Conservation (phyloP, 2,797 vertebrate genomes). For the Otus scops region DNA sequence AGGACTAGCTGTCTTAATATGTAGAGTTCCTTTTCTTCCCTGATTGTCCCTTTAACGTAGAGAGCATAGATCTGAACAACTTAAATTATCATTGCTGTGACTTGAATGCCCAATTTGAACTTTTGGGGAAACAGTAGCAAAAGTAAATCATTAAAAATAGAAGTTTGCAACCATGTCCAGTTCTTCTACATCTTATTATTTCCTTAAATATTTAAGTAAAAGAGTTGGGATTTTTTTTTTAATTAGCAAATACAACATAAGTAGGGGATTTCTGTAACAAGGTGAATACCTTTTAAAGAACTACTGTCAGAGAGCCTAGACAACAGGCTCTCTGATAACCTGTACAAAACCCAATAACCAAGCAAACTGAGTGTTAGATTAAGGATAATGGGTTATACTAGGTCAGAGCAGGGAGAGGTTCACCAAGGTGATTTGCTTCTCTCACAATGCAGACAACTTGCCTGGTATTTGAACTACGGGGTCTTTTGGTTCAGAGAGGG, state of each 20-base stretch:
- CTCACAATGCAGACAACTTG: background rate
- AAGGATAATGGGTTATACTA: accelerated
- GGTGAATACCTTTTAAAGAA: background rate
- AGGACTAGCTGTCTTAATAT: background rate
- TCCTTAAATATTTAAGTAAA: background rate
- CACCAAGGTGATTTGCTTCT: background rate
- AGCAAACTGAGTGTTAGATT: accelerated
- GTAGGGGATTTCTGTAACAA: background rate
- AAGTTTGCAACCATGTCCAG: background rate
- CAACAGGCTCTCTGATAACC: background rate
- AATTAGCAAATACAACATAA: background rate
- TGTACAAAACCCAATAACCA: accelerated
- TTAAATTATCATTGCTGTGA: background rate
- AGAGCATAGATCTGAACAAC: background rate
- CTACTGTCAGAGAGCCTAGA: too few relatives aligned
- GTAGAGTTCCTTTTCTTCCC: background rate
- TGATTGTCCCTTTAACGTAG: background rate
- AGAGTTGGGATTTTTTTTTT: background rate
- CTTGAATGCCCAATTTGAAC: background rate
- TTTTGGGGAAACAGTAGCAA: background rate
- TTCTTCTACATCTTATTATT: background rate
- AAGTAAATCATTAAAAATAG: background rate
- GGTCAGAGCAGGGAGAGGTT: background rate
- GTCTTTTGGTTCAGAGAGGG: background rate
- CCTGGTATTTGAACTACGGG: accelerated